A percentile compares a stretch with the other conserved stretches of the same genome.
Evolutionary conservation across 1,140 invertebrate species (phyloP).

Genomic region (Drosophila miranda): DNA sequence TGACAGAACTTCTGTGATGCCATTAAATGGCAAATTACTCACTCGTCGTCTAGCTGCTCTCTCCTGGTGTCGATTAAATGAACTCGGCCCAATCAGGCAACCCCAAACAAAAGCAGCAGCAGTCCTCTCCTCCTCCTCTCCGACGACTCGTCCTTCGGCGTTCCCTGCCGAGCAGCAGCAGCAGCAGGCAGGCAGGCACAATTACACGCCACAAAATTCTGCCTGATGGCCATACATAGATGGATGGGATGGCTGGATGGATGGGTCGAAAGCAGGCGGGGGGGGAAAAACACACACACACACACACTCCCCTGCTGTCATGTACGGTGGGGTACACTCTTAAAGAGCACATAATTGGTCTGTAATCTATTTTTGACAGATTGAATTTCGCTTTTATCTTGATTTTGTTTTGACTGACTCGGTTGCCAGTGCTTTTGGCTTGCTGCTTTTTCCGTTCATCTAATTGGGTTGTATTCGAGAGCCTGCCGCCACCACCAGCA

Average conservation of each 20-base stretch:
- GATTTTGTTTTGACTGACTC: conserved; percentile 81
- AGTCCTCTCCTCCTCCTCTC: conserved; percentile 1
- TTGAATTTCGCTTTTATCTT: conserved; percentile 83
- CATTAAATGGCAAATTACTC: conserved; percentile 72
- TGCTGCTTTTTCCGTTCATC: conserved; percentile 49
- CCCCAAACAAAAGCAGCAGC: conserved; percentile 30
- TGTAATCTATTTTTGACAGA: conserved; percentile 83
- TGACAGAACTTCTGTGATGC: conserved; percentile 47
- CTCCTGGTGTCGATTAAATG: conserved; percentile 74
- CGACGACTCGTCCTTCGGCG: conserved; percentile 8
- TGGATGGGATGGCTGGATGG: conserved; percentile 46
- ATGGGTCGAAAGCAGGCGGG: conserved; percentile 15
- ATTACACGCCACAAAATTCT: conserved; percentile 75
- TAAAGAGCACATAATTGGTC: conserved; percentile 83
- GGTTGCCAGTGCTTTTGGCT: conserved; percentile 50
- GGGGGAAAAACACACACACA: conserved; percentile 34
- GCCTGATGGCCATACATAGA: conserved; percentile 77
- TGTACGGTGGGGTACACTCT: conserved; percentile 64
- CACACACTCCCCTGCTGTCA: conserved; percentile 42
- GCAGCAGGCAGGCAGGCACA: conserved; percentile 43
- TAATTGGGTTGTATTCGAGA: conserved; percentile 71
- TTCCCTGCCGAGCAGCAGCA: conserved; percentile 51
- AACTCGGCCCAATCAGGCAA: conserved; percentile 69
- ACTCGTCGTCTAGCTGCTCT: conserved; percentile 25
- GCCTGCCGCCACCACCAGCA: conserved; percentile 2